Base-by-base conservation (phyloP, 2,888 invertebrate species). In the Drosophila tanythrix region DNA sequence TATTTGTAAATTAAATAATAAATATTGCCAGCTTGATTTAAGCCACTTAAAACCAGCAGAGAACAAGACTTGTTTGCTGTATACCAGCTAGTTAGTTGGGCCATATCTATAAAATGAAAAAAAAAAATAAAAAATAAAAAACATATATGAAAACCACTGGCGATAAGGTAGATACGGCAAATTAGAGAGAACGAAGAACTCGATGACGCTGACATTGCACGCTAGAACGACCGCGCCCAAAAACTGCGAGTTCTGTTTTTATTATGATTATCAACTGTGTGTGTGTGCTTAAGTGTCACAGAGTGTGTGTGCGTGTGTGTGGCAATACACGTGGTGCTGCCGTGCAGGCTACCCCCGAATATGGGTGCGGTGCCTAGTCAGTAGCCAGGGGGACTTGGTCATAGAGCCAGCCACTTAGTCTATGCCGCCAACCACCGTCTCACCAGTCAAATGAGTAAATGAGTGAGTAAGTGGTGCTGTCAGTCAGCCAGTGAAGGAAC, bases 401-500 rank as follows among this genome's bases (percentile, higher is more conserved):
- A 58, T 33, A 40, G 59, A 64, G 48, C 43, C 51, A 71, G 80
- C 80, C 83, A 73, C 80, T 80, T 80, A 70, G 81, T 81, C 73
- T 62, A 71, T 76, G 70, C 64, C 68, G 68, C 57, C 51, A 25
- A 51, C 29, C 62, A 29, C 29, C 48, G 51, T 27, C 52, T 55
- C 52, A 55, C 58, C 27, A 15, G 40, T 40, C 33, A 40, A 59
- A 40, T 50, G 36, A 25, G 55, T 27, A 52, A 70, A 65, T 70
- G 56, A 55, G 68, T 83, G 81, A 80, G 70, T 77, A 81, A 81
- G 81, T 81, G 77, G 71, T 74, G 76, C 65, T 81, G 80, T 81
- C 80, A 77, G 65, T 64, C 65, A 65, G 56, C 40, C 35, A 8
- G 52, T 2, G 38, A 38, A 56, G 38, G 25, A 46, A 50, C 36